These are phyloP conservation scores for Tetraodon nigroviridis DNA, from an alignment of 2,113 vertebrate species.

Conservation along the genomic window DNA sequence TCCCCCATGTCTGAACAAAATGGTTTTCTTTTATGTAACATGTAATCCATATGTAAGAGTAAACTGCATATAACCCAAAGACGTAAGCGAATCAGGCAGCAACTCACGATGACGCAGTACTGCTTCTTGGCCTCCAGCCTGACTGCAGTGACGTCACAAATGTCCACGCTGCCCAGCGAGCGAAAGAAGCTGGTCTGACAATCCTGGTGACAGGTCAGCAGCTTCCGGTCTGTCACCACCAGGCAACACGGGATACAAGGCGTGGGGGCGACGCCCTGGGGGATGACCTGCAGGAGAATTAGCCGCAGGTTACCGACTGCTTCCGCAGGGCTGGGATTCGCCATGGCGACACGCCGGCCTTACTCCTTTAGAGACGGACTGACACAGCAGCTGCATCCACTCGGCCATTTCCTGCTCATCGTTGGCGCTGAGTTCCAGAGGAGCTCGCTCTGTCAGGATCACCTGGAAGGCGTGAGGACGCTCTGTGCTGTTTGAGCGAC, in stretches of 20 bases:
- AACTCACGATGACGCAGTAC: conserved; percentile 89
- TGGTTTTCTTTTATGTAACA: no score
- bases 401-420: conserved; percentile 94
- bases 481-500: conserved; percentile 87
- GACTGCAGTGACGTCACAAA: conserved; percentile 74
- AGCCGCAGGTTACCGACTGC: neutral
- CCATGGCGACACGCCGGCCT: conserved; percentile 27
- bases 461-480: conserved; percentile 93
- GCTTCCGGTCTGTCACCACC: conserved; percentile 81
- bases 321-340: no score
- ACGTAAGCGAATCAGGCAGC: neutral
- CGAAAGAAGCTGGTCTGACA: conserved; percentile 98
- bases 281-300: conserved; percentile 79
- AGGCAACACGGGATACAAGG: conserved; percentile 93
- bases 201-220: conserved; percentile 93
- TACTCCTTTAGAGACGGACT: conserved; percentile 96
- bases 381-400: conserved; percentile 96
- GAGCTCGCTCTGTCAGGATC: conserved; percentile 85
- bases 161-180: conserved; percentile 77
- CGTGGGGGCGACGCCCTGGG: conserved; percentile 81
- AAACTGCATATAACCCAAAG: neutral
- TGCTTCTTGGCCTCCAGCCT: conserved; percentile 77
- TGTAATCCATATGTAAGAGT: no score
- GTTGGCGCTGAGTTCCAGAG: conserved; percentile 87
- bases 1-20: no score